phyloP scores from a whole-genome alignment of 2,113 vertebrate genomes.

The Cyprichromis sp. region DNA sequence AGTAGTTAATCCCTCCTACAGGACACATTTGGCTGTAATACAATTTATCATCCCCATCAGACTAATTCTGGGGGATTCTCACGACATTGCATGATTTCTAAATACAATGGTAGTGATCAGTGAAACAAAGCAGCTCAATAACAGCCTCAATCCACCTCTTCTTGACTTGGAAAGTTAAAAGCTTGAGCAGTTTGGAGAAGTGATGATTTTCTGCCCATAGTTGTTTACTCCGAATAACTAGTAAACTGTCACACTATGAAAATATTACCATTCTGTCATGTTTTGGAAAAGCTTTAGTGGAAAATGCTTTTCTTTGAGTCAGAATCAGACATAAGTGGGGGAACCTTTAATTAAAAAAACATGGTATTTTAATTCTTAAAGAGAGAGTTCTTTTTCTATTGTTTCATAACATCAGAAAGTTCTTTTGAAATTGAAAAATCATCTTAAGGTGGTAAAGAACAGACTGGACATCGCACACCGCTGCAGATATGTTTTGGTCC shows the following conservation, averaged over 20 bases:
- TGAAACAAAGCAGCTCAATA: background rate
- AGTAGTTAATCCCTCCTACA: conserved; percentile 21
- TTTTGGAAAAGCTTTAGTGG: background rate
- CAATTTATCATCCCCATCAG: conserved; percentile 11
- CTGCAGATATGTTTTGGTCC: background rate
- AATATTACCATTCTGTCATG: background rate
- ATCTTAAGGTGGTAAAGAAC: accelerated
- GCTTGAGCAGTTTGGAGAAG: background rate
- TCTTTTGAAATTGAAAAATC: background rate
- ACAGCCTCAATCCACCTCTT: background rate
- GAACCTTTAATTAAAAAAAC: background rate
- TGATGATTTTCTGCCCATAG: background rate
- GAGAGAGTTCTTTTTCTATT: accelerated
- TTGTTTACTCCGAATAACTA: background rate
- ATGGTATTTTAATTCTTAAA: background rate
- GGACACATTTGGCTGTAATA: conserved; percentile 4
- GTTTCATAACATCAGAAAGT: background rate
- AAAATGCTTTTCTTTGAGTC: background rate
- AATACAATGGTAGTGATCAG: background rate
- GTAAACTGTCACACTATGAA: background rate
- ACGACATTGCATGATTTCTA: background rate
- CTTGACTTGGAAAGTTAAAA: background rate
- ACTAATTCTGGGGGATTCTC: background rate
- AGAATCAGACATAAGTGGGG: background rate
- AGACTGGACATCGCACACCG: background rate